These are phyloP conservation scores for Nycticebus coucang DNA, from an alignment of 2,113 vertebrate genomes.

Conservation along the genomic window DNA sequence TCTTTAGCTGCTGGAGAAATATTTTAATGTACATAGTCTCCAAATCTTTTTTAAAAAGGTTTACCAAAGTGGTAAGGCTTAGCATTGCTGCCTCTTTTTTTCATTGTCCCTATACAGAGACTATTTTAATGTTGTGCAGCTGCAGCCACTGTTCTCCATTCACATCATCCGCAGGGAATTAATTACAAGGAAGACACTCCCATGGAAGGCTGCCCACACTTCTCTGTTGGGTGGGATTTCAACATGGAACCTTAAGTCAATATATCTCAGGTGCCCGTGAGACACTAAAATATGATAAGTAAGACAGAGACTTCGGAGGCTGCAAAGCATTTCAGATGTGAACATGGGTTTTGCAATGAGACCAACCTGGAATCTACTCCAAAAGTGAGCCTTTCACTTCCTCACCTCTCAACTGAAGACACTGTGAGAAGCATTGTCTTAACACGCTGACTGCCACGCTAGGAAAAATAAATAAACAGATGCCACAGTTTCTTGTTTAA, in stretches of 20 bases:
- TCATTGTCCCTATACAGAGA: background rate
- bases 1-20: background rate
- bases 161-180: background rate
- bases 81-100: background rate
- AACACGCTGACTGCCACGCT: no score
- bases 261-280: background rate
- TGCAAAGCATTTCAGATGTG: background rate
- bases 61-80: slow-evolving; percentile 44
- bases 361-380: background rate
- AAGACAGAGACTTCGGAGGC: background rate
- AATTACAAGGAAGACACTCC: background rate
- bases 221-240: background rate
- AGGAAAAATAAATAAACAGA: no score
- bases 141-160: background rate
- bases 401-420: no score
- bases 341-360: background rate
- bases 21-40: slow-evolving; percentile 49
- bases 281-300: background rate
- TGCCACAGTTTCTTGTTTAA: background rate
- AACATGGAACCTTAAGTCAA: background rate
- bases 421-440: no score
- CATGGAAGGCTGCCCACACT: background rate
- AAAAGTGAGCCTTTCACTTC: background rate
- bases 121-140: background rate
- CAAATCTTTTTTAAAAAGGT: background rate